Percentiles rank a stretch among this genome's conserved stretches.
These are phyloP conservation scores for Dysmachus trigonus DNA, from an alignment of 2,888 invertebrate genomes.

Conservation along the genomic window DNA sequence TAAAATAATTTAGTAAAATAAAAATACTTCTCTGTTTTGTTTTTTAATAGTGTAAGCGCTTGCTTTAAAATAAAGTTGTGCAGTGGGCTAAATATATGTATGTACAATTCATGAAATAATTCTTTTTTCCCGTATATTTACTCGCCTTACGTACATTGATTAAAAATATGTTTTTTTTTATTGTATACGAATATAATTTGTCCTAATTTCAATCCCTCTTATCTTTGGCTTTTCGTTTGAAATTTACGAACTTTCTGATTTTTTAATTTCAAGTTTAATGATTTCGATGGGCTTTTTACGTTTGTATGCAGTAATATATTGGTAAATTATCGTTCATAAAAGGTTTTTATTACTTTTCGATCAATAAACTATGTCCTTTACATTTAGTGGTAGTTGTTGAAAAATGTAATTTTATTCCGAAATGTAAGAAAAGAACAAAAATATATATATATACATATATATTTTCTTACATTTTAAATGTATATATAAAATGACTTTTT, in stretches of 20 bases:
- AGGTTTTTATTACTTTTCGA: neutral
- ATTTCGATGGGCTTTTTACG: neutral
- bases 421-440: neutral
- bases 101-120: neutral
- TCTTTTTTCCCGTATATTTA: neutral
- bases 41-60: neutral
- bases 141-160: neutral
- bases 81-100: neutral
- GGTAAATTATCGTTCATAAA: neutral
- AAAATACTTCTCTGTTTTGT: neutral
- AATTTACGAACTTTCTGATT: neutral
- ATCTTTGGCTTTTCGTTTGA: neutral
- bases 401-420: neutral
- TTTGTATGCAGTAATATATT: neutral
- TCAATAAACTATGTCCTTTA: neutral
- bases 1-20: neutral
- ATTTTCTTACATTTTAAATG: too few species aligned
- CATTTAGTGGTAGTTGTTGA: neutral
- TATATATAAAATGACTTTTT: too few species aligned
- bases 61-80: neutral
- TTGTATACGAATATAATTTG: constrained; percentile 11
- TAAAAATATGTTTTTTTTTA: neutral
- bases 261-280: neutral
- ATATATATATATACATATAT: too few species aligned
- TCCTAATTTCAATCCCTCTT: neutral